Evolutionary conservation across 2,797 vertebrate species (phyloP).

Genomic region (Scomberomorus guttatus): DNA sequence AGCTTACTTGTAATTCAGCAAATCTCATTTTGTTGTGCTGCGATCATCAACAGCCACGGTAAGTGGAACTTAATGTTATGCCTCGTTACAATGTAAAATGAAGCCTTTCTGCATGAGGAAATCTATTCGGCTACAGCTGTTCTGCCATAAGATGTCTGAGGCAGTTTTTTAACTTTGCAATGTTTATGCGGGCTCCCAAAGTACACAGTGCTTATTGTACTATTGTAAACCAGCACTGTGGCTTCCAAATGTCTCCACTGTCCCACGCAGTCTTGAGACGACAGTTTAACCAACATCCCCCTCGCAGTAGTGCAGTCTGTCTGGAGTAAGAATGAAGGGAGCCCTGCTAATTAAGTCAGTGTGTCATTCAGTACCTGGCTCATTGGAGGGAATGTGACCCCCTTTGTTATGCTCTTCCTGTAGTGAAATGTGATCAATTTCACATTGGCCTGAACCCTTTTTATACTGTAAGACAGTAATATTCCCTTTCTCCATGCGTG

Average conservation of each 20-base stretch:
- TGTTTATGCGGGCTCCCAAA: constrained; percentile 40
- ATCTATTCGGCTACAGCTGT: constrained; percentile 74
- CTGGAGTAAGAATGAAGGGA: constrained; percentile 2
- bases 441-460: constrained; percentile 37
- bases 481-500: constrained; percentile 21
- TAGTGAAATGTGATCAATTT: constrained; percentile 60
- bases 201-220: constrained; percentile 21
- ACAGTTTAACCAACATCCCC: constrained; percentile 11
- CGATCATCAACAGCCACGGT: constrained; percentile 66
- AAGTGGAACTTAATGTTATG: constrained; percentile 72
- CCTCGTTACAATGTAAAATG: constrained; percentile 67
- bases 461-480: constrained; percentile 36
- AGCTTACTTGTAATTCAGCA: constrained; percentile 69
- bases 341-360: constrained; percentile 45
- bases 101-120: constrained; percentile 69
- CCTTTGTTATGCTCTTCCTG: constrained; percentile 32
- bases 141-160: constrained; percentile 53
- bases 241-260: constrained; percentile 4
- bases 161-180: constrained; percentile 45
- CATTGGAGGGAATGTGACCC: constrained; percentile 35
- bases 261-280: constrained; percentile 8
- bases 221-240: constrained; percentile 25
- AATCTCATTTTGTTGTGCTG: constrained; percentile 74
- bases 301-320: constrained; percentile 19
- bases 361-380: constrained; percentile 49